Conservation (phyloP, 92 coral and sea anemone genomes). For the Phenganax stokvisi region DNA sequence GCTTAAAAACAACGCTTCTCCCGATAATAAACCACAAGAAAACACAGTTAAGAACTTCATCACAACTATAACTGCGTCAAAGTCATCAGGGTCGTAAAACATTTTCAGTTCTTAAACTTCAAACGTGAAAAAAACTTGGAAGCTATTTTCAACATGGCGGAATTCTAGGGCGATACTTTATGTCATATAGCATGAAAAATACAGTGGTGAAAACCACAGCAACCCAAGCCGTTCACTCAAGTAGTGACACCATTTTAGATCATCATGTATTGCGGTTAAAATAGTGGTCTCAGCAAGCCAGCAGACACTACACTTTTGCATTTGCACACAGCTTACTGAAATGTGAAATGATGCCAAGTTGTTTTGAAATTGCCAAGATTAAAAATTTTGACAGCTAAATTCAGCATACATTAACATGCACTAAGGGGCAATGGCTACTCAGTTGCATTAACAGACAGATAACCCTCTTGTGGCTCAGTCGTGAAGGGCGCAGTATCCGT, state of each 20-base stretch:
- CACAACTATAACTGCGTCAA: slow-evolving; percentile 21
- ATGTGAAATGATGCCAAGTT: too few species aligned
- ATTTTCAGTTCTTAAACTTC: not conserved
- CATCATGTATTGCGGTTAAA: not conserved
- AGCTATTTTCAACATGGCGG: not conserved
- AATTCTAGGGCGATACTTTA: not conserved
- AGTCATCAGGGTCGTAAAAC: slow-evolving; percentile 31
- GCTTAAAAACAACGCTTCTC: slow-evolving; percentile 24
- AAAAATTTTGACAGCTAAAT: not conserved
- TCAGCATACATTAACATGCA: not conserved
- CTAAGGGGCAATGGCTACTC: not conserved
- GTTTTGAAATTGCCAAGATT: not conserved
- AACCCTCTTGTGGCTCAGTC: slow-evolving; percentile 32
- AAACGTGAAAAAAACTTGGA: not conserved
- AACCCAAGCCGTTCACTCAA: too few species aligned
- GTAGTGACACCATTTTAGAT: not conserved
- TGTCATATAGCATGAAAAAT: not conserved
- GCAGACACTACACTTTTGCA: too few species aligned
- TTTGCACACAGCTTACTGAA: too few species aligned
- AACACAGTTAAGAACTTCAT: slow-evolving; percentile 22
- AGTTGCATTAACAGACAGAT: slow-evolving; percentile 2
- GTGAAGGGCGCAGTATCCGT: slow-evolving; percentile 21
- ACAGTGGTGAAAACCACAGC: not conserved
- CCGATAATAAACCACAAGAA: slow-evolving; percentile 24
- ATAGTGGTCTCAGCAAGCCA: not conserved